Evolutionary conservation across 2,888 invertebrate species (phyloP).

Genomic region (Synanthedon andrenaeformis): DNA sequence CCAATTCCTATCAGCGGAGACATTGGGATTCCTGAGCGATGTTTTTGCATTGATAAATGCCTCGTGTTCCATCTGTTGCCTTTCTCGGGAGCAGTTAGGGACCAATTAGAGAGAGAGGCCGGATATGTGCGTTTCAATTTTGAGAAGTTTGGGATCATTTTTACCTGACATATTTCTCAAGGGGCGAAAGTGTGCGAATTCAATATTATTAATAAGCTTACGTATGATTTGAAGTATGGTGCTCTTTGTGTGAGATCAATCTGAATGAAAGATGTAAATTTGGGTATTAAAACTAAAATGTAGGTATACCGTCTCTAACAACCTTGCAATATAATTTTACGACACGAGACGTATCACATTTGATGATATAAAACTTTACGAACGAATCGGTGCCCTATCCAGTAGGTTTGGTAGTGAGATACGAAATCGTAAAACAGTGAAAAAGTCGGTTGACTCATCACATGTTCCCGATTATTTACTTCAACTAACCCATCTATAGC

Average conservation of each 20-base stretch:
- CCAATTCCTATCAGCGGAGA: slow-evolving; percentile 27
- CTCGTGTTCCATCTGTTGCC: slow-evolving; percentile 40
- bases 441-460: slow-evolving; percentile 32
- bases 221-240: no score
- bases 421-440: slow-evolving; percentile 53
- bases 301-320: no score
- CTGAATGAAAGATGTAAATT: no score
- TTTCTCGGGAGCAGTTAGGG: slow-evolving; percentile 26
- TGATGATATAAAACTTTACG: slow-evolving; percentile 53
- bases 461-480: no score
- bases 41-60: slow-evolving; percentile 44
- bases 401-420: no score
- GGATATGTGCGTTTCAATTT: slow-evolving; percentile 34
- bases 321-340: slow-evolving; percentile 16
- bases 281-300: no score
- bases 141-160: slow-evolving; percentile 46
- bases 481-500: slow-evolving; percentile 24
- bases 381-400: slow-evolving; percentile 47
- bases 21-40: slow-evolving; percentile 22
- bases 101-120: slow-evolving; percentile 55
- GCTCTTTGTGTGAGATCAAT: no score
- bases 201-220: slow-evolving; percentile 11
- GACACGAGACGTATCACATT: slow-evolving; percentile 35
- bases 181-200: slow-evolving; percentile 38
- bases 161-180: slow-evolving; percentile 63